Evolutionary conservation across 2,888 invertebrate genomes (phyloP), one percentile per base, ranked within the genome.

Genomic region (Amiota mariae): DNA sequence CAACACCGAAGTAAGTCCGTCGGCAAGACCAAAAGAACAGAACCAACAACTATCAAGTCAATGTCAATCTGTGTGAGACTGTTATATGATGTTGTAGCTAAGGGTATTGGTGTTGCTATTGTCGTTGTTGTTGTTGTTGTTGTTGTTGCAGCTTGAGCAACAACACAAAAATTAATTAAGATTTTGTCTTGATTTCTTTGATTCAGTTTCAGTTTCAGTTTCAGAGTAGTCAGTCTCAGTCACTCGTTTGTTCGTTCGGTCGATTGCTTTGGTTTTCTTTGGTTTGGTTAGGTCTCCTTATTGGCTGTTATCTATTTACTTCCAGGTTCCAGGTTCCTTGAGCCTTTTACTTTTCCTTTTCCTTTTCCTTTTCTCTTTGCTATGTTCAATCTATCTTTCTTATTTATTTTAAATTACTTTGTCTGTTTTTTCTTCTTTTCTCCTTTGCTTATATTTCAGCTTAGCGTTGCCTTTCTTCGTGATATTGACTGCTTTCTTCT

Each of bases 371-470:
- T 13, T 54, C 6, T n/a, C n/a, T n/a, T n/a, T n/a, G n/a, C 8
- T 54, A n/a, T 6, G 12, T n/a, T 54, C 15, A 9, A 36, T 36
- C 36, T 36, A 36, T 36, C 36, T 8, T 54, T n/a, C 54, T 54
- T 12, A 54, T 54, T 6, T 15, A 15, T 15, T 15, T 13, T 15
- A 15, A 13, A 54, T 13, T 15, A 54, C 8, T 54, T 8, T 54
- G 13, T 15, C 54, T 15, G 54, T 54, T 15, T 54, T 48, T 63
- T 49, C 20, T 71, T 67, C 48, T 71, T 72, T 59, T 59, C 2
- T 51, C 24, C 24, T 24, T 24, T 24, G 24, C 24, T 24, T 24
- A 24, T 2, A 3, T 1, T 63, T 24, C 12, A 46, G n/a, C 63
- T 36, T 59, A 51, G n/a, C 13, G 10, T 51, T 51, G 54, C 12